Evolutionary conservation across 2,888 invertebrate genomes (phyloP), one percentile per base, ranked within the genome.

Genomic region (Lissocephala sabroskyi): DNA sequence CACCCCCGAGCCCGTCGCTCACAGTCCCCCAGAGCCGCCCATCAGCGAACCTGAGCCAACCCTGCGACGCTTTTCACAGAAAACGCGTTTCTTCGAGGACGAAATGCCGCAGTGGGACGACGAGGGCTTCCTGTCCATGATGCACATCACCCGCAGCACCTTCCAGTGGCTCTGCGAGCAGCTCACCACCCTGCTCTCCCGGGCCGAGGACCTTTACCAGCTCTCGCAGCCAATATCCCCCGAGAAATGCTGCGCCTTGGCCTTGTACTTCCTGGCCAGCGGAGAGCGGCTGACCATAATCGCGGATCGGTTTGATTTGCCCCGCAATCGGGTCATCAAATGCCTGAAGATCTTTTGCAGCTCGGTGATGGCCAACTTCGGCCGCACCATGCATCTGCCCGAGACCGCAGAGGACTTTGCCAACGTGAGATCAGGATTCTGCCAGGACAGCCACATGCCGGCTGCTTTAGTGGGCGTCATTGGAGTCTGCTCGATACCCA

Each of bases 311-410:
- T 83, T 84, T 48, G 65, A 71, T 2, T 59, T 84, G 3, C 73
- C 81, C 0, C 64, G 77, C 2, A 57, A 65, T 0, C 70, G 70
- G 7, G 79, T 81, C 1, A 74, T 79, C 2, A 77, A 79, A 37
- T 80, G 79, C 29, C 57, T 84, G 3, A 79, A 79, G 37, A 70
- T 77, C 2, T 82, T 83, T 28, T 78, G 81, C 13, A 79, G 79
- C 23, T 63, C 76, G 2, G 62, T 83, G 0, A 62, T 81, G 37
- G 62, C 64, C 9, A 74, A 64, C 14, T 55, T 84, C 46, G 66
- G 73, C 0, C 52, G 65, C 6, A 59, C 64, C 0, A 45, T 79
- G 14, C 59, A 82, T 1, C 62, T 84, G 66, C 83, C 83, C 0
- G 63, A 65, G 14, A 67, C 49, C 11, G 59, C 62, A 13, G 52